Conservation (phyloP, 2,797 vertebrate genomes). For the Chromobotia macracanthus region DNA sequence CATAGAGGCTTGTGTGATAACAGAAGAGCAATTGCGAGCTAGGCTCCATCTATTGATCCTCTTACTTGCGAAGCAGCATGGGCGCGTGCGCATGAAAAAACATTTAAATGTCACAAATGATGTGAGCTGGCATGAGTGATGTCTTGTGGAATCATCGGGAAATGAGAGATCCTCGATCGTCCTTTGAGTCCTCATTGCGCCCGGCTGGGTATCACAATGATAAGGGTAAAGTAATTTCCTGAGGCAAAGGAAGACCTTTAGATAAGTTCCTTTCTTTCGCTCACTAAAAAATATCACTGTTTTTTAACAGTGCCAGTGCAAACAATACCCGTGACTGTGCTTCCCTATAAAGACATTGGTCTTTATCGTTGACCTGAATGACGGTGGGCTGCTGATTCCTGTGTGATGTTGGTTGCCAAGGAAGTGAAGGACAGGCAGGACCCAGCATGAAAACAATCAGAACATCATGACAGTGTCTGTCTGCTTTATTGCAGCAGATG, state of each 20-base stretch:
- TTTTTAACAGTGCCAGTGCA: slow-evolving; percentile 81
- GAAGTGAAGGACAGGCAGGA: slow-evolving; percentile 80
- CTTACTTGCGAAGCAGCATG: slow-evolving; percentile 18
- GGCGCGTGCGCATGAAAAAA: slow-evolving; percentile 59
- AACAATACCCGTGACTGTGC: slow-evolving; percentile 70
- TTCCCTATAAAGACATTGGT: slow-evolving; percentile 70
- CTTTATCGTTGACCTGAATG: slow-evolving; percentile 79
- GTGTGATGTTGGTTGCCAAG: slow-evolving; percentile 78
- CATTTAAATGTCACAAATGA: slow-evolving; percentile 77
- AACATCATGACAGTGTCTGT: slow-evolving; percentile 59
- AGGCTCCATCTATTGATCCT: slow-evolving; percentile 26
- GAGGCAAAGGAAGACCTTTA: slow-evolving; percentile 79
- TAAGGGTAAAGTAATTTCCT: slow-evolving; percentile 93
- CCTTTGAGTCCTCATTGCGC: slow-evolving; percentile 69
- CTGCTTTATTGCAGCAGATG: slow-evolving; percentile 64
- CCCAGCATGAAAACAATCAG: slow-evolving; percentile 74
- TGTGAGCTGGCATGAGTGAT: slow-evolving; percentile 59
- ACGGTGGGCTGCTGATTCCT: slow-evolving; percentile 67
- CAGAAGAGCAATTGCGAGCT: slow-evolving; percentile 20
- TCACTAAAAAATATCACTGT: slow-evolving; percentile 75
- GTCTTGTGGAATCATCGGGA: slow-evolving; percentile 61
- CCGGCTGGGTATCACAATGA: slow-evolving; percentile 72
- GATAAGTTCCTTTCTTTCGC: slow-evolving; percentile 72
- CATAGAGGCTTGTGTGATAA: slow-evolving; percentile 15
- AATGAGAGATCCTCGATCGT: slow-evolving; percentile 65